Conservation (phyloP, 1,140 invertebrate species). For the Zaprionus capensis region DNA sequence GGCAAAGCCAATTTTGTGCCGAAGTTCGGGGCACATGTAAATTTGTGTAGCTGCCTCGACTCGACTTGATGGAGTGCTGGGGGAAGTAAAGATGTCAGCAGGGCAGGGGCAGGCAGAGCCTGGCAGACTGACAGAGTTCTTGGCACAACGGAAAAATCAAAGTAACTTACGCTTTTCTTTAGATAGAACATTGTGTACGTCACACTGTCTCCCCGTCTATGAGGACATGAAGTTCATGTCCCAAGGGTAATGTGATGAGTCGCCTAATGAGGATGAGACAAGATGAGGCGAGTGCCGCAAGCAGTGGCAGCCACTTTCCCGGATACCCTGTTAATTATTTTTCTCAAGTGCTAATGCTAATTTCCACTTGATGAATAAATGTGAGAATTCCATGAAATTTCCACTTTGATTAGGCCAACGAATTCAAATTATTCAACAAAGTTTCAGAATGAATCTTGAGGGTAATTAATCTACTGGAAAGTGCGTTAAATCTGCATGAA, state of each 20-base stretch:
- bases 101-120: neutral
- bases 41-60: conserved; percentile 31
- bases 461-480: neutral
- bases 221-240: conserved; percentile 30
- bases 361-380: conserved; percentile 6
- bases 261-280: conserved; percentile 53
- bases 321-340: conserved; percentile 14
- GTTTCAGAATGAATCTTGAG: conserved; percentile 8
- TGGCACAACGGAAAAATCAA: conserved; percentile 55
- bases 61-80: no score
- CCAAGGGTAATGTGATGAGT: conserved; percentile 57
- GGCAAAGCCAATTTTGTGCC: conserved; percentile 64
- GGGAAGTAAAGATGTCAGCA: conserved; percentile 11
- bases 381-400: neutral
- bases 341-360: conserved; percentile 11
- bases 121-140: neutral
- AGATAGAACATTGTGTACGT: conserved; percentile 16
- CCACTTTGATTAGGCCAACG: conserved; percentile 12
- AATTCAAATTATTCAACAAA: conserved; percentile 26
- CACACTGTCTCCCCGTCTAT: conserved; percentile 6
- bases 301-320: conserved; percentile 1
- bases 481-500: neutral
- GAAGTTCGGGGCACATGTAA: conserved; percentile 57
- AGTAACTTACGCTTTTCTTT: conserved; percentile 61
- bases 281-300: neutral